A percentile compares a stretch with the other conserved stretches of the same genome.
These are phyloP conservation scores for Echinarachnius parma DNA, from an alignment of 53 echinoderm and acorn worm genomes.

Conservation along the genomic window DNA sequence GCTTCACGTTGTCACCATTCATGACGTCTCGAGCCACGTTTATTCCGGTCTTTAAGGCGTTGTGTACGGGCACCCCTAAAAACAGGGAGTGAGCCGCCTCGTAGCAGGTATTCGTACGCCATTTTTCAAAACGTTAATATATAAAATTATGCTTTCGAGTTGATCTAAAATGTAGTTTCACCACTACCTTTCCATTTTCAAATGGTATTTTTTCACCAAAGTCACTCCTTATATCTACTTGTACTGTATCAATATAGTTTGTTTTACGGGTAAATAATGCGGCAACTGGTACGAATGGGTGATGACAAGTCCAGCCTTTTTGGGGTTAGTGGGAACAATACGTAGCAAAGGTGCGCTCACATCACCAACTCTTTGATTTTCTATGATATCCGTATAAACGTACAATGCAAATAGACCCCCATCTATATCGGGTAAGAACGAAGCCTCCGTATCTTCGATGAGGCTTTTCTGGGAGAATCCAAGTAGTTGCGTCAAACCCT, in stretches of 20 bases:
- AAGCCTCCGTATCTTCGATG: not conserved
- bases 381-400: conserved; percentile 52
- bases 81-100: conserved; percentile 29
- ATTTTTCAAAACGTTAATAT: not conserved
- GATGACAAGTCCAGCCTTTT: conserved; percentile 24
- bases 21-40: conserved; percentile 43
- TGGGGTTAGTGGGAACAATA: conserved; percentile 29
- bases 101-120: not conserved
- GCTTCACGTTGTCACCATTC: conserved; percentile 26
- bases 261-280: conserved; percentile 59
- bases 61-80: conserved; percentile 43
- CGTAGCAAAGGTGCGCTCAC: conserved; percentile 53
- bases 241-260: conserved; percentile 45
- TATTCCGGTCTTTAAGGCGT: conserved; percentile 40
- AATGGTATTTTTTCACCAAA: conserved; percentile 54
- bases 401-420: conserved; percentile 15
- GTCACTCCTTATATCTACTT: conserved; percentile 68
- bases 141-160: conserved; percentile 13
- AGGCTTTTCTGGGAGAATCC: not conserved
- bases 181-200: conserved; percentile 49
- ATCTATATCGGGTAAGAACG: conserved; percentile 1
- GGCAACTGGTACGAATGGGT: conserved; percentile 23
- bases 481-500: not conserved
- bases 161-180: conserved; percentile 67
- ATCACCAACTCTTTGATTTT: conserved; percentile 66